These are phyloP conservation scores for Pterostichus niger DNA, from an alignment of 2,888 invertebrate genomes.

Conservation along the genomic window DNA sequence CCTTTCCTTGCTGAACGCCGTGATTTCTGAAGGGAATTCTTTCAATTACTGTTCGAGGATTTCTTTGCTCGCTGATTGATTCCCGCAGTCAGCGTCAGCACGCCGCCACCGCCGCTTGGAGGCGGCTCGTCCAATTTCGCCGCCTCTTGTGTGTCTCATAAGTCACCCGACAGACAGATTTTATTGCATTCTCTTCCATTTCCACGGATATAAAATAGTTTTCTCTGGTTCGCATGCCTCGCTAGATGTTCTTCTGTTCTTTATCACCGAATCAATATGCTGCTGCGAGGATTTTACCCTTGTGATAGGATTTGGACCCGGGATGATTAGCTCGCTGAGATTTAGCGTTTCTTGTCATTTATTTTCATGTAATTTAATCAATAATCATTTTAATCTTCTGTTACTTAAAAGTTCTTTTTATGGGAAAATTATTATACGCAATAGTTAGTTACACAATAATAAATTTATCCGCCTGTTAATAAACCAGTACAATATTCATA, in stretches of 20 bases:
- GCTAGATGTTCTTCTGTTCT: slow-evolving; percentile 28
- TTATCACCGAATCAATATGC: slow-evolving; percentile 21
- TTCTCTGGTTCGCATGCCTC: slow-evolving; percentile 7
- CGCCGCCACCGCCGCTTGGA: slow-evolving; percentile 63
- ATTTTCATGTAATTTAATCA: neutral
- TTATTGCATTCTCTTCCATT: slow-evolving; percentile 75
- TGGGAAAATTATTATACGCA: too few relatives aligned
- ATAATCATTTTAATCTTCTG: too few relatives aligned
- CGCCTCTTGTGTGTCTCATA: slow-evolving; percentile 75
- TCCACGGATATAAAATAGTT: slow-evolving; percentile 57
- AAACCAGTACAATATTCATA: too few relatives aligned
- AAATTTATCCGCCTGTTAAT: too few relatives aligned
- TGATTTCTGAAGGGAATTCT: slow-evolving; percentile 67
- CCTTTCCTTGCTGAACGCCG: slow-evolving; percentile 23
- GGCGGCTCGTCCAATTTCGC: slow-evolving; percentile 74
- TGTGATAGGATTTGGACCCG: slow-evolving; percentile 17
- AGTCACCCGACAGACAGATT: slow-evolving; percentile 76
- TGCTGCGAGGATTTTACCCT: slow-evolving; percentile 1
- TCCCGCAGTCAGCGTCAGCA: slow-evolving; percentile 59
- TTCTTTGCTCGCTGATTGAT: slow-evolving; percentile 65
- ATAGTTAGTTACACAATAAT: too few relatives aligned
- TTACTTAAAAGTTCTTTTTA: too few relatives aligned
- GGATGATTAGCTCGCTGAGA: slow-evolving; percentile 7
- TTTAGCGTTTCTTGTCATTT: slow-evolving; percentile 2
- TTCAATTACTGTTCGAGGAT: slow-evolving; percentile 66